Percentiles rank a stretch among this genome's conserved stretches.
These are phyloP conservation scores for Eremobia ochroleuca DNA, from an alignment of 2,888 invertebrate species.

Conservation along the genomic window DNA sequence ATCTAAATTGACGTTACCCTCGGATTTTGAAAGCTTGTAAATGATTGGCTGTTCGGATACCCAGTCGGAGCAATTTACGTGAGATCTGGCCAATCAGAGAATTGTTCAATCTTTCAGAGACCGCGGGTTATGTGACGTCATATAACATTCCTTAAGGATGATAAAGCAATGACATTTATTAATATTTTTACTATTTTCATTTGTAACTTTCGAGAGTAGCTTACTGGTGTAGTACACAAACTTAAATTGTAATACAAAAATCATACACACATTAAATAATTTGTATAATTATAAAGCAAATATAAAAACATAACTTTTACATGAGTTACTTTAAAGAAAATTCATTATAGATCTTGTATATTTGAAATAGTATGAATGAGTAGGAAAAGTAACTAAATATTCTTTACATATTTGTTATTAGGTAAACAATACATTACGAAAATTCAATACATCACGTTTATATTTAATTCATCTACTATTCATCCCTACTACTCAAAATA, in stretches of 20 bases:
- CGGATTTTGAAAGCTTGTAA: constrained; percentile 9
- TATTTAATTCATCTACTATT: neutral
- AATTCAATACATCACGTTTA: neutral
- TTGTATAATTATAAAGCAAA: constrained; percentile 40
- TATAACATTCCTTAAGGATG: constrained; percentile 45
- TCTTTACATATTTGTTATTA: neutral
- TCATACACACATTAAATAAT: constrained; percentile 30
- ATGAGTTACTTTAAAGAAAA: constrained; percentile 18
- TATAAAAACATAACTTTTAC: constrained; percentile 31
- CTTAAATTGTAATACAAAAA: constrained; percentile 39
- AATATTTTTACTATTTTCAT: constrained; percentile 44
- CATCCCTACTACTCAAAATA: constrained; percentile 18
- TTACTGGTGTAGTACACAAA: constrained; percentile 18
- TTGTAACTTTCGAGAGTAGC: constrained; percentile 52
- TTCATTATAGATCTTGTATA: constrained; percentile 5
- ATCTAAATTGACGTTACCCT: constrained; percentile 38
- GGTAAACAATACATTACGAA: neutral
- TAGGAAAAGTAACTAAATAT: neutral
- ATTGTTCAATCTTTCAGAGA: constrained; percentile 4
- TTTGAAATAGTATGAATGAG: constrained; percentile 25
- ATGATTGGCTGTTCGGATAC: neutral
- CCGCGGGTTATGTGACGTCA: constrained; percentile 29
- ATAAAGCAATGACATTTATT: constrained; percentile 52
- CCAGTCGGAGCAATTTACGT: neutral
- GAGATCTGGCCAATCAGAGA: neutral